Conservation (phyloP, 92 coral and sea anemone species). For the Epizoanthus fatuus region DNA sequence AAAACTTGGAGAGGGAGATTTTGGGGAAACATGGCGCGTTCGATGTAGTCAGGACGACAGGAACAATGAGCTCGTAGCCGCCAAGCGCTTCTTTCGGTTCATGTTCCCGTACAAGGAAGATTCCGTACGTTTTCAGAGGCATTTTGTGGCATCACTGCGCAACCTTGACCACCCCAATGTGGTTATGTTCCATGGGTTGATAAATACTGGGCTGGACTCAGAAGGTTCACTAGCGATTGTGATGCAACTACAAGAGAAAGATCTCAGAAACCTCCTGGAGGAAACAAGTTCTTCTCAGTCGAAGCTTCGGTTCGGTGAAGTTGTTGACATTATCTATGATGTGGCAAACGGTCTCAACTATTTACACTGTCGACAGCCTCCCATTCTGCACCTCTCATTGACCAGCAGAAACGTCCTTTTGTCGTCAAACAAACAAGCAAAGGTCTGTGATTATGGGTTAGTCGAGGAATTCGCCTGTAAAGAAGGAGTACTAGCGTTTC, state of each 20-base stretch:
- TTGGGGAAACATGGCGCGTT: constrained; percentile 40
- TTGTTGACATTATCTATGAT: constrained; percentile 47
- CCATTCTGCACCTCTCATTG: constrained; percentile 55
- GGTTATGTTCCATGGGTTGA: constrained; percentile 16
- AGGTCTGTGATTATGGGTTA: constrained; percentile 60
- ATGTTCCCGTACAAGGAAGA: constrained; percentile 4
- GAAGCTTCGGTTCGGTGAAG: constrained; percentile 43
- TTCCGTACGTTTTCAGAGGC: constrained; percentile 24
- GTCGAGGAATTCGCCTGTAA: constrained; percentile 41
- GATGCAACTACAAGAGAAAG: constrained; percentile 53
- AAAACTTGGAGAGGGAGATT: constrained; percentile 46
- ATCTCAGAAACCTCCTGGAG: constrained; percentile 20
- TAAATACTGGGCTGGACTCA: constrained; percentile 14
- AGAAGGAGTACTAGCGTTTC: constrained; percentile 14
- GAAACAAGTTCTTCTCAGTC: constrained; percentile 36
- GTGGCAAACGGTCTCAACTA: constrained; percentile 53
- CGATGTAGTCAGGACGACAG: background rate
- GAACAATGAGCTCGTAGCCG: constrained; percentile 36
- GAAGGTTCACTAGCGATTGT: constrained; percentile 45
- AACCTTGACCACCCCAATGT: constrained; percentile 53
- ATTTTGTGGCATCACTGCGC: constrained; percentile 36
- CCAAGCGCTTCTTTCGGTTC: constrained; percentile 24
- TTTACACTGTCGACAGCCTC: constrained; percentile 40
- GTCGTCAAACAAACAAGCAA: constrained; percentile 46
- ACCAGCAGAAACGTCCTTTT: constrained; percentile 50